These are phyloP conservation scores for Nemotelus pantherinus DNA, from an alignment of 2,888 invertebrate genomes.

Conservation along the genomic window DNA sequence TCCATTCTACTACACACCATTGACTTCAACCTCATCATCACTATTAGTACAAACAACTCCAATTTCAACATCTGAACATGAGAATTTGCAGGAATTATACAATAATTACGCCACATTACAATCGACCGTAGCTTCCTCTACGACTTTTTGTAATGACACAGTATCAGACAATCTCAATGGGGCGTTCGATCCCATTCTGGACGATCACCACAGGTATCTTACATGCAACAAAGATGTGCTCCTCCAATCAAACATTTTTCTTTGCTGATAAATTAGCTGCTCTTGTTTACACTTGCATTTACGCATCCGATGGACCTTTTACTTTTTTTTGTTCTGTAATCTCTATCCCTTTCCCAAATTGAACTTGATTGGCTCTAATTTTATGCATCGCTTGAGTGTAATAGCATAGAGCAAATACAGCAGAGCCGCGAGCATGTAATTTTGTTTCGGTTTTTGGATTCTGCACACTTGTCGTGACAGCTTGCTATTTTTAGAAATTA, in stretches of 20 bases:
- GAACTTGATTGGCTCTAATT: conserved; percentile 4
- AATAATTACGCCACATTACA: conserved; percentile 14
- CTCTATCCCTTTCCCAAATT: conserved; percentile 13
- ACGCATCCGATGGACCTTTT: background rate
- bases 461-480: background rate
- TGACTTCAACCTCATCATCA: conserved; percentile 21
- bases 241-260: background rate
- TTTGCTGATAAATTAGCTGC: background rate
- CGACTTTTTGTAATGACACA: conserved; percentile 12
- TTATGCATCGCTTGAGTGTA: background rate
- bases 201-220: conserved; percentile 41
- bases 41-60: conserved; percentile 22
- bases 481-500: conserved; percentile 39
- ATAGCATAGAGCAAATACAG: background rate
- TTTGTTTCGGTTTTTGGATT: conserved; percentile 9
- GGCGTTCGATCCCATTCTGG: conserved; percentile 22
- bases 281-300: background rate
- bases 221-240: background rate
- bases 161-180: conserved; percentile 21
- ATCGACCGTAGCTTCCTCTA: background rate
- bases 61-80: background rate
- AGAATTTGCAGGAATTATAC: conserved; percentile 24
- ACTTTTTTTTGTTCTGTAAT: conserved; percentile 15
- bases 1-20: conserved; percentile 14
- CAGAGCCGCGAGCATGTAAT: background rate